Evolutionary conservation across 2,113 vertebrate genomes (phyloP), one percentile per base, ranked within the genome.

Genomic region (Cnemophilus loriae): DNA sequence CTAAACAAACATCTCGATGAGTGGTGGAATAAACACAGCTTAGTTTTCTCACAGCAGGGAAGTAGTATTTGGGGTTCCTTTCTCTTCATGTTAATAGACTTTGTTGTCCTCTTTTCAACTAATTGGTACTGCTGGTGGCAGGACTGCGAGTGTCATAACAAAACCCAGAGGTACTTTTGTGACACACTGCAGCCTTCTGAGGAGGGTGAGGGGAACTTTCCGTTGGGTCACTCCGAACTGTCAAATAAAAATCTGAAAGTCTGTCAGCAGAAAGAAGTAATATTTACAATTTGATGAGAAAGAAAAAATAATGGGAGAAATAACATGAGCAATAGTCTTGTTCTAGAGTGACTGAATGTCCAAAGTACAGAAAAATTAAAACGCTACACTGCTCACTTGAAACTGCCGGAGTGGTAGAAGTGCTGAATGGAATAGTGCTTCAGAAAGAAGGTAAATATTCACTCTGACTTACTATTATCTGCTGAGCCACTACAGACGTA

Each of bases 361-460:
- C 41, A 89, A 78, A 93, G 84, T 79, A 95, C 93, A 96, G 88
- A 82, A 87, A 96, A 97, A 90, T 82, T 84, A 67, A 94, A 90
- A 76, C 32, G 75, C 57, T 94, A 33, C 7, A 2, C 35, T 75
- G 57, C 73, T 95, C 50, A 90, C 91, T 96, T 92, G 91, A 96
- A 94, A 84, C n/a, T 4, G 3, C 60, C 8, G 1, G 69, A 81
- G 70, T 27, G 30, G 57, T 86, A 50, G 41, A 94, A 93, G 64
- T 82, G 90, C 52, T 75, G 85, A 90, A 93, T 76, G 86, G 71
- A 87, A 61, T 55, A 70, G 92, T 87, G 64, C 90, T 97, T 97
- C 85, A 92, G 94, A 96, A 93, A 86, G 35, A 95, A 88, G 86
- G 97, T 88, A 96, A 97, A 97, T 78, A 96, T 96, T 94, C 92